phyloP scores from a whole-genome alignment of 2,113 vertebrate species.

The Cervus canadensis region DNA sequence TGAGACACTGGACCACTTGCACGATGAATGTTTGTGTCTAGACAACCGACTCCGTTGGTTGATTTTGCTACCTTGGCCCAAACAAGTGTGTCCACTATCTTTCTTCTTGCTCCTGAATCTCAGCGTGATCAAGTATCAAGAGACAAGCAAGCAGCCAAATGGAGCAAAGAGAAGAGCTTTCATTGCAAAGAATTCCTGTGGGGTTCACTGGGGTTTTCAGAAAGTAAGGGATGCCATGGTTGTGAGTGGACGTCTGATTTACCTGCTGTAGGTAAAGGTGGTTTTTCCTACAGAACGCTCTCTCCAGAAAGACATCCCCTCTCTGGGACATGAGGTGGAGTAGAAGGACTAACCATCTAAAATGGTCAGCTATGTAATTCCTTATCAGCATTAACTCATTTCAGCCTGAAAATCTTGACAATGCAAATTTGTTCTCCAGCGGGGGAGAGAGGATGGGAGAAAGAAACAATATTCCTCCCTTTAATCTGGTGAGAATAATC shows the following conservation, averaged over 20 bases:
- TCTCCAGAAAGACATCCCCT: background rate
- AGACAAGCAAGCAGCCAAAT: fast-evolving
- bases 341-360: background rate
- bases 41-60: background rate
- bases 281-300: background rate
- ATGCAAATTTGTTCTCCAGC: background rate
- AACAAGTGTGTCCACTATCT: background rate
- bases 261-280: background rate
- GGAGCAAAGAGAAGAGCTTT: background rate
- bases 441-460: background rate
- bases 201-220: background rate
- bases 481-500: background rate
- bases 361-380: background rate
- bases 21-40: background rate
- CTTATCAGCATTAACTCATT: background rate
- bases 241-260: background rate
- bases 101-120: background rate
- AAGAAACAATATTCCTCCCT: background rate
- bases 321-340: fast-evolving
- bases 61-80: background rate
- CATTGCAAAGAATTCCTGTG: background rate
- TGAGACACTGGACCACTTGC: fast-evolving
- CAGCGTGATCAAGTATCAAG: background rate
- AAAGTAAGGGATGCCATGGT: background rate
- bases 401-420: background rate